Percentiles rank a stretch among this genome's conserved stretches.
Conservation (phyloP, 2,888 invertebrate species). For the Flexamia atlantica region DNA sequence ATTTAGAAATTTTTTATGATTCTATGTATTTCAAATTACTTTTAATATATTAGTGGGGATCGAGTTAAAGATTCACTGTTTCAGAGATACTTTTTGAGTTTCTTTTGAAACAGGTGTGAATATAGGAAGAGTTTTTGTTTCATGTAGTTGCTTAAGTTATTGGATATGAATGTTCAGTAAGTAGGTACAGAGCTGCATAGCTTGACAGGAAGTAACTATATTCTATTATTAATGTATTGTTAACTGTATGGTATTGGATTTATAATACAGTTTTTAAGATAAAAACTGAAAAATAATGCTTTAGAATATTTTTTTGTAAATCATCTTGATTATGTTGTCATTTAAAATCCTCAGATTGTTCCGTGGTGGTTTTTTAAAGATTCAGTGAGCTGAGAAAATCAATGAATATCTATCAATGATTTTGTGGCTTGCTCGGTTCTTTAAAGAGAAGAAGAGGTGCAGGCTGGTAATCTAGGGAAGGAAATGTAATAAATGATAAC, state of each 20-base stretch:
- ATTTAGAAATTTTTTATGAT: not conserved
- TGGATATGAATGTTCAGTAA: not conserved
- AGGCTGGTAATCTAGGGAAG: too few relatives aligned
- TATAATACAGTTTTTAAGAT: not conserved
- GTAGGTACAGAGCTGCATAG: not conserved
- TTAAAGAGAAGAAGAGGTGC: too few relatives aligned
- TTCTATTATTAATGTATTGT: not conserved
- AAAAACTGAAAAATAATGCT: not conserved
- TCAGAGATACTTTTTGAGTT: not conserved
- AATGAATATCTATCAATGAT: too few relatives aligned
- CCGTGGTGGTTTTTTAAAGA: too few relatives aligned
- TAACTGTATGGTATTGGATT: not conserved
- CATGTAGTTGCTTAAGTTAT: not conserved
- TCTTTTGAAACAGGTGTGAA: not conserved
- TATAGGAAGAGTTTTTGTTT: conserved; percentile 34
- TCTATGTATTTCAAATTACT: not conserved
- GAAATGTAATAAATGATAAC: not conserved
- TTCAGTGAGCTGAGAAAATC: too few relatives aligned
- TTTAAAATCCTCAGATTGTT: too few relatives aligned
- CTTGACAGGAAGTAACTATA: not conserved
- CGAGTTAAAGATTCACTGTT: not conserved
- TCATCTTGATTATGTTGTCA: too few relatives aligned
- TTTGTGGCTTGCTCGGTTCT: too few relatives aligned
- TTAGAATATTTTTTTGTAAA: too few relatives aligned
- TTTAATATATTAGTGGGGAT: not conserved